Base-by-base conservation (phyloP, 2,113 vertebrate species). In the Tetrao urogallus region DNA sequence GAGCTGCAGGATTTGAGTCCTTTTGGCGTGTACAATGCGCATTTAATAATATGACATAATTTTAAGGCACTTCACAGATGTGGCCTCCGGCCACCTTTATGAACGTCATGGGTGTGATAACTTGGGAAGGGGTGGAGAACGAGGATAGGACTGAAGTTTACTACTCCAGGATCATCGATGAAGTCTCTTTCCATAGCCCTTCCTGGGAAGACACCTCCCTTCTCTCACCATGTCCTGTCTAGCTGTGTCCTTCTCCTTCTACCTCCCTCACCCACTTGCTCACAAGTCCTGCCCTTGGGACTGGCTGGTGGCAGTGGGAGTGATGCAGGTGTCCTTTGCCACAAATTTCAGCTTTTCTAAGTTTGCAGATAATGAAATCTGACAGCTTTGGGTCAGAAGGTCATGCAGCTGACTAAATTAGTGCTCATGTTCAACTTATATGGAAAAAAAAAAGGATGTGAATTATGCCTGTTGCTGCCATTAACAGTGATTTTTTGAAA, bases 11-110 rank as follows among this genome's bases (percentile, higher is more conserved):
- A 84, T 83, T 91, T 86, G 65, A 83, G 63, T 61, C 76, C n/a
- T 83, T 91, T 70, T 93, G 84, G 87, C 89, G 45, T 27, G 11
- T 70, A 60, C 21, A 65, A 56, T 2, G 6, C 24, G 38, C 72
- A 19, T 90, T 82, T 87, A 92, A 86, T 79, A 89, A 54, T 28
- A 57, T 94, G 43, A 93, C 58, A 15, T 89, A 80, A 88, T 86
- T 88, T 79, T 74, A 84, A 92, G 73, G 57, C n/a, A 83, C 57
- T 86, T 85, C 20, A 43, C 76, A 89, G 82, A 92, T 86, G 57
- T 78, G 88, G 79, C n/a, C 65, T 94, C 43, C 43, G 71, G 65
- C 36, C 91, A 86, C 79, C 25, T 90, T 80, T 67, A 64, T 71
- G 47, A 86, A 91, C 40, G 28, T 91, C 88, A 77, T 36, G 65